These are phyloP conservation scores for Cromileptes altivelis DNA, from an alignment of 2,113 vertebrate species.

Conservation along the genomic window DNA sequence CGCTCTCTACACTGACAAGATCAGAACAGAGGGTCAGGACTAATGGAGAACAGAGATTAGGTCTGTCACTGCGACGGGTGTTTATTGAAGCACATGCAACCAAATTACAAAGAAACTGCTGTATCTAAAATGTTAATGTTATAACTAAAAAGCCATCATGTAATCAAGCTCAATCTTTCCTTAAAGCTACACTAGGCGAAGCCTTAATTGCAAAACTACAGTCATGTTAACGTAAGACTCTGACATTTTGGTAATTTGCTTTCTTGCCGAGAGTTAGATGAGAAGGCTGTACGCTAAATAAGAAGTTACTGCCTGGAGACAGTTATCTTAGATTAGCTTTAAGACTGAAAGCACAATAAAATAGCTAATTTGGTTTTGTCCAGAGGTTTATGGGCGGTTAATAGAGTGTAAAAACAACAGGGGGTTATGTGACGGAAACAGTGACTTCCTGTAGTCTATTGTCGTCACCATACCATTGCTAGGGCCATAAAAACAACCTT, in stretches of 20 bases:
- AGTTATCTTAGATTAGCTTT: no score
- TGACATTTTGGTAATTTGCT: no score
- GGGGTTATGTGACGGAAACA: no score
- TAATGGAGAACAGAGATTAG: conserved; percentile 10
- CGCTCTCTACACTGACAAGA: not conserved
- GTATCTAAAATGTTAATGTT: not conserved
- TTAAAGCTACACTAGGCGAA: not conserved
- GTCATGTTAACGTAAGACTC: not conserved
- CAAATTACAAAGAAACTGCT: not conserved
- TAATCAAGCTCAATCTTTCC: not conserved
- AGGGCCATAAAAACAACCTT: no score
- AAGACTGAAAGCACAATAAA: no score
- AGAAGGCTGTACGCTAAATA: not conserved
- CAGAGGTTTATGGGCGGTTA: no score
- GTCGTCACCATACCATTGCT: no score
- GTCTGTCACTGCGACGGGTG: not conserved
- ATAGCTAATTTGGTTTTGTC: no score
- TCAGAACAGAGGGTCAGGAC: conserved; percentile 27
- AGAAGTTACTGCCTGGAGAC: no score
- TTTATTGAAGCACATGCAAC: not conserved
- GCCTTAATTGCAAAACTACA: not conserved
- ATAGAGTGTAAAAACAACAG: no score
- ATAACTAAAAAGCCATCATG: not conserved
- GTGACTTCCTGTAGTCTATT: no score
- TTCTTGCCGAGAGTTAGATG: not conserved